These are phyloP conservation scores for Chionodraco myersi DNA, from an alignment of 2,113 vertebrate species.

Conservation along the genomic window DNA sequence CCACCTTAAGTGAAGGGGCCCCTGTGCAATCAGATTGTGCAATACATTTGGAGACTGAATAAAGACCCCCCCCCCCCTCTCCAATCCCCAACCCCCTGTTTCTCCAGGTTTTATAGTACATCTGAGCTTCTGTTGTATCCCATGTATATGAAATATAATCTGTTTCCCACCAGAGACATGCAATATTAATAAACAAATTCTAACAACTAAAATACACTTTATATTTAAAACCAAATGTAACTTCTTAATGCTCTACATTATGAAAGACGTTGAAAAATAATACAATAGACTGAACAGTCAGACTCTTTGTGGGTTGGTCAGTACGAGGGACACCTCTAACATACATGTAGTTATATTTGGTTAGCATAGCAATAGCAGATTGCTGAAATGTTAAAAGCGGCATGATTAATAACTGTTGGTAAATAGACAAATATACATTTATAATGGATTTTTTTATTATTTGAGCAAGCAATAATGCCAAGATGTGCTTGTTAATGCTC, in stretches of 20 bases:
- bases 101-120: slow-evolving; percentile 27
- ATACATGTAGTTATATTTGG: too few relatives aligned
- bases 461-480: too few relatives aligned
- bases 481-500: too few relatives aligned
- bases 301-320: background rate
- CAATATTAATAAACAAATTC: background rate
- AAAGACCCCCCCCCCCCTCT: background rate
- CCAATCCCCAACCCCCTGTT: background rate
- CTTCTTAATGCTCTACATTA: too few relatives aligned
- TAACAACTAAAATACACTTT: too few relatives aligned
- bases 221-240: background rate
- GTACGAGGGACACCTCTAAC: background rate
- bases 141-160: slow-evolving; percentile 17
- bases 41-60: slow-evolving; percentile 26
- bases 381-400: too few relatives aligned
- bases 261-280: background rate
- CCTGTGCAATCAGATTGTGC: slow-evolving; percentile 20
- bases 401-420: too few relatives aligned
- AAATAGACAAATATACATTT: too few relatives aligned
- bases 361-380: too few relatives aligned
- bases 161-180: background rate
- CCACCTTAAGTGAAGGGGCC: slow-evolving; percentile 41
- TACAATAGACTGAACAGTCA: background rate
- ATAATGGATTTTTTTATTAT: too few relatives aligned
- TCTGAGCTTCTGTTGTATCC: slow-evolving; percentile 30